Conservation (phyloP, 2,113 vertebrate genomes). For the Eleginops maclovinus region DNA sequence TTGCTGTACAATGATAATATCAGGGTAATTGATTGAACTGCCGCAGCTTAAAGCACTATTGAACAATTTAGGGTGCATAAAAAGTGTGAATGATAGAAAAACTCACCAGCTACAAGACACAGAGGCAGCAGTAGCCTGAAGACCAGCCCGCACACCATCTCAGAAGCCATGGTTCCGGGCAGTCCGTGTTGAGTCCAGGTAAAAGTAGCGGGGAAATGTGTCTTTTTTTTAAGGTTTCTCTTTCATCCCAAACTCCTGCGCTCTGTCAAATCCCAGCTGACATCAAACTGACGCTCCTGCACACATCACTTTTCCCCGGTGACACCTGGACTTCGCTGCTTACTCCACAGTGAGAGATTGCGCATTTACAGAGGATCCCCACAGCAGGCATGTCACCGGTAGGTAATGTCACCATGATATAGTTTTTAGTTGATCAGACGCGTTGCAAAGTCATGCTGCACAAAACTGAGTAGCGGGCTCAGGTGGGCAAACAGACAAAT, state of each 20-base stretch:
- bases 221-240: conserved; percentile 57
- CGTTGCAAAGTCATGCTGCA: conserved; percentile 40
- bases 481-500: conserved; percentile 53
- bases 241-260: conserved; percentile 64
- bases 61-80: neutral
- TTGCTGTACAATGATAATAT: neutral
- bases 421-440: conserved; percentile 14
- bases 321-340: conserved; percentile 64
- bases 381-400: conserved; percentile 23
- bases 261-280: conserved; percentile 71
- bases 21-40: neutral
- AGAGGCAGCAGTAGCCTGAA: conserved; percentile 95
- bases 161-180: conserved; percentile 89
- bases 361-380: conserved; percentile 54
- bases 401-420: conserved; percentile 9
- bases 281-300: conserved; percentile 72
- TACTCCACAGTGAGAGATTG: conserved; percentile 44
- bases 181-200: conserved; percentile 54
- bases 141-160: conserved; percentile 94
- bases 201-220: conserved; percentile 37
- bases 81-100: conserved; percentile 1
- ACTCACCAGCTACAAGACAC: conserved; percentile 93
- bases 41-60: neutral
- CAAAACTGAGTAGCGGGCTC: conserved; percentile 7
- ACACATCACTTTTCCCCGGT: conserved; percentile 58